Conservation (phyloP, 2,888 invertebrate species). For the Calliopum simillimum region DNA sequence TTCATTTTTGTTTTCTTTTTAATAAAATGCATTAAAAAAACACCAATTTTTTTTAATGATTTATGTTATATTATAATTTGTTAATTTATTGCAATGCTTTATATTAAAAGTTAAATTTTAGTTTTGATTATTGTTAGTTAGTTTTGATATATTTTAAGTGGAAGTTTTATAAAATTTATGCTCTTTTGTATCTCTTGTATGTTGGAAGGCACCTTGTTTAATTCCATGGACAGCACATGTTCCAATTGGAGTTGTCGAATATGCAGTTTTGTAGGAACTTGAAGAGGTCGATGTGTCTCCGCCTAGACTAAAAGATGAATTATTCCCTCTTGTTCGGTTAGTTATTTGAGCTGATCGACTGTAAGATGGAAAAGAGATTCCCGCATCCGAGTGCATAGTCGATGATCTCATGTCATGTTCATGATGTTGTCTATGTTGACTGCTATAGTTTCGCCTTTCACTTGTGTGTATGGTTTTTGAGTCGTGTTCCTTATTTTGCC, state of each 20-base stretch:
- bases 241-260: conserved; percentile 75
- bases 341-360: background rate
- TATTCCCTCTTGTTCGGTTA: conserved; percentile 25
- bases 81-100: conserved; percentile 55
- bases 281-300: conserved; percentile 14
- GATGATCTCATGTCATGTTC: conserved; percentile 51
- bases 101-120: conserved; percentile 46
- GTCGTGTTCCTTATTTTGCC: conserved; percentile 73
- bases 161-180: conserved; percentile 82
- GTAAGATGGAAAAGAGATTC: background rate
- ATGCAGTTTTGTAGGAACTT: conserved; percentile 80
- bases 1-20: too few species aligned
- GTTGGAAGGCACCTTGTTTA: conserved; percentile 82
- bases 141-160: conserved; percentile 43
- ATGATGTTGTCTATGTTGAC: conserved; percentile 44
- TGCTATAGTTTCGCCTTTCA: conserved; percentile 21
- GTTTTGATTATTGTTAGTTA: conserved; percentile 18
- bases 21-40: background rate
- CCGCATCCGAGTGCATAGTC: conserved; percentile 41
- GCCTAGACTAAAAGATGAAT: conserved; percentile 18
- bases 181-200: conserved; percentile 85
- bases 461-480: conserved; percentile 29
- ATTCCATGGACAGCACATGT: conserved; percentile 85
- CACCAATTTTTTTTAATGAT: background rate
- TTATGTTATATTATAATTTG: background rate